These are phyloP conservation scores for Gulo gulo DNA, from an alignment of 2,113 vertebrate genomes.

Conservation along the genomic window DNA sequence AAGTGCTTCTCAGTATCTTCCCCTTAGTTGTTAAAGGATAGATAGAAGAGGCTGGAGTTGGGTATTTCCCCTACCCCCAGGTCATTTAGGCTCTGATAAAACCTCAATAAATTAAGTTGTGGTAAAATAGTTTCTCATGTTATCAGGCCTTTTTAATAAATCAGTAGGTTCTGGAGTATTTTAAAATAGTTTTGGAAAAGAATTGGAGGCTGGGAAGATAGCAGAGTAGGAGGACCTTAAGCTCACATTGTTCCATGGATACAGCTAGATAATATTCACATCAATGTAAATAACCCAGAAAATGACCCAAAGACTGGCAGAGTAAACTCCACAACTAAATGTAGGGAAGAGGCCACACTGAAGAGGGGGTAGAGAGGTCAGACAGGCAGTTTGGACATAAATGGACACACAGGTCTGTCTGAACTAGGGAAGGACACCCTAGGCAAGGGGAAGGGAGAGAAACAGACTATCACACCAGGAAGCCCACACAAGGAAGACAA, in stretches of 20 bases:
- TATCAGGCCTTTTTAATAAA: neutral
- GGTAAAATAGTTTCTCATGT: neutral
- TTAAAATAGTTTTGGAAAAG: neutral
- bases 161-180: neutral
- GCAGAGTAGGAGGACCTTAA: neutral
- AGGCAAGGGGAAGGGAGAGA: neutral
- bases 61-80: neutral
- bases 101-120: neutral
- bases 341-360: neutral
- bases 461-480: neutral
- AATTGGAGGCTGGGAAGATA: neutral
- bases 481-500: neutral
- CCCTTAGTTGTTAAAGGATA: neutral
- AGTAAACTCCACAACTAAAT: neutral
- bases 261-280: neutral
- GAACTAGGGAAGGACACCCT: neutral
- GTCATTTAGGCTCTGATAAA: neutral
- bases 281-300: neutral
- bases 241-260: neutral
- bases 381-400: neutral
- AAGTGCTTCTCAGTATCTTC: neutral
- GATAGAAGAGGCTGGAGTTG: neutral
- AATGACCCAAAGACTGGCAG: neutral
- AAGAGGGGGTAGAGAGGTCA: neutral
- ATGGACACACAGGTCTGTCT: neutral